A percentile compares a stretch with the other conserved stretches of the same genome.
Evolutionary conservation across 2,888 invertebrate species (phyloP).

Genomic region (Agrilus cyanescens): DNA sequence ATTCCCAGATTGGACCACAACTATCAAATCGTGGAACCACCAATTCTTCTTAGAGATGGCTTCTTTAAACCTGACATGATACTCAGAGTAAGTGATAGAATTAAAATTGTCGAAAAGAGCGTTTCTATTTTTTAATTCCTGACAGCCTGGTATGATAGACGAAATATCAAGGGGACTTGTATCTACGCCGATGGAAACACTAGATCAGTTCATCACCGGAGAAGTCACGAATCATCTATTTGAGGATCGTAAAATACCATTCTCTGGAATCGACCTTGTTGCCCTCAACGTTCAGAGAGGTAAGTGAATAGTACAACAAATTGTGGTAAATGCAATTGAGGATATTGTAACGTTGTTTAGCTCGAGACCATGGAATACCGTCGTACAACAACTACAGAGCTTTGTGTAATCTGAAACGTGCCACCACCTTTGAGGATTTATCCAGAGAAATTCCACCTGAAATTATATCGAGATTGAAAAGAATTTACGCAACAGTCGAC

Average conservation of each 20-base stretch:
- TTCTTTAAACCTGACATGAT: constrained; percentile 88
- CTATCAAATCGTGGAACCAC: constrained; percentile 73
- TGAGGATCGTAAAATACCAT: constrained; percentile 77
- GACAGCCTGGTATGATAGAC: constrained; percentile 63
- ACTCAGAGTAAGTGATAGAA: constrained; percentile 40
- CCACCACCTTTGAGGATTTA: constrained; percentile 75
- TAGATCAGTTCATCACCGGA: constrained; percentile 88
- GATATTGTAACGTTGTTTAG: constrained; percentile 29
- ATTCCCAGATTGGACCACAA: constrained; percentile 68
- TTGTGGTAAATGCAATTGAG: neutral
- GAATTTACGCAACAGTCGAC: constrained; percentile 79
- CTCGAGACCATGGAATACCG: constrained; percentile 77
- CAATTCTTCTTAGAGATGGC: constrained; percentile 71
- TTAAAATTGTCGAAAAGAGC: neutral
- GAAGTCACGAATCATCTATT: constrained; percentile 93
- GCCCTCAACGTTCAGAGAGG: constrained; percentile 78
- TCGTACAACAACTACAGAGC: constrained; percentile 86
- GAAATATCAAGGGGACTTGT: constrained; percentile 76
- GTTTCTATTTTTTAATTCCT: neutral
- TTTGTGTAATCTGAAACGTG: constrained; percentile 78
- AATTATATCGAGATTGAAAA: constrained; percentile 65
- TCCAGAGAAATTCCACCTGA: constrained; percentile 76
- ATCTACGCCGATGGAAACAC: constrained; percentile 83
- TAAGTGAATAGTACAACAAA: constrained; percentile 10
- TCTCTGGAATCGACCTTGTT: constrained; percentile 87